Evolutionary conservation across 2,888 invertebrate genomes (phyloP), one percentile per base, ranked within the genome.

Genomic region (Mechanitis mazaeus): DNA sequence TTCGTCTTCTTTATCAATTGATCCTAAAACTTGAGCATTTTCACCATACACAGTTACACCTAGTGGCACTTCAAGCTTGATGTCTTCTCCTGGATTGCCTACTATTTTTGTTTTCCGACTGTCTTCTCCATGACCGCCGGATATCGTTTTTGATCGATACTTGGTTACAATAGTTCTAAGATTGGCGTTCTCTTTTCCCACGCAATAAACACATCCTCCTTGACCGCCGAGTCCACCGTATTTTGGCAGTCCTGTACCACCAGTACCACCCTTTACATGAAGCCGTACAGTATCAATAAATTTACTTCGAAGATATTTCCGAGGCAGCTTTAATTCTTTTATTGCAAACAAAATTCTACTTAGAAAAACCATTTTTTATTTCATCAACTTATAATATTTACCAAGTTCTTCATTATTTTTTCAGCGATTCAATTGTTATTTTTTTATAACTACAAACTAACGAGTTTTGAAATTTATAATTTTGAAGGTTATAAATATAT

Each of bases 161-260:
- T 83, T 84, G 5, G 64, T 70, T 75, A 85, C 82, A 5, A 95
- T 87, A 55, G 80, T 85, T 45, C 87, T 87, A 1, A 95, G 81
- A 53, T 91, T 91, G 0, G 92, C 72, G 33, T 87, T 87, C 75
- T 95, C 93, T 71, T 92, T 93, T 0, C 94, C 94, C 45, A 92
- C 83, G 20, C 96, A 91, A 72, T 93, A 93, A 2, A 99, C 94
- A 82, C 95, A 93, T 2, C 98, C 98, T 50, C 98, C 98, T 80
- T 94, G 93, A 0, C 98, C 98, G 9, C 98, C 98, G 11, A 95
- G 84, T 0, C 96, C 98, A 2, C 98, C 98, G 82, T 93, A 96
- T 75, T 94, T 94, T 2, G 94, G 94, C 31, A 94, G 85, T 0
- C 93, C 93, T 65, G 92, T 91, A 0, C 93, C 93, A 9, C 98